Base-by-base conservation (phyloP, 2,797 vertebrate species). In the Scarus forsteni region DNA sequence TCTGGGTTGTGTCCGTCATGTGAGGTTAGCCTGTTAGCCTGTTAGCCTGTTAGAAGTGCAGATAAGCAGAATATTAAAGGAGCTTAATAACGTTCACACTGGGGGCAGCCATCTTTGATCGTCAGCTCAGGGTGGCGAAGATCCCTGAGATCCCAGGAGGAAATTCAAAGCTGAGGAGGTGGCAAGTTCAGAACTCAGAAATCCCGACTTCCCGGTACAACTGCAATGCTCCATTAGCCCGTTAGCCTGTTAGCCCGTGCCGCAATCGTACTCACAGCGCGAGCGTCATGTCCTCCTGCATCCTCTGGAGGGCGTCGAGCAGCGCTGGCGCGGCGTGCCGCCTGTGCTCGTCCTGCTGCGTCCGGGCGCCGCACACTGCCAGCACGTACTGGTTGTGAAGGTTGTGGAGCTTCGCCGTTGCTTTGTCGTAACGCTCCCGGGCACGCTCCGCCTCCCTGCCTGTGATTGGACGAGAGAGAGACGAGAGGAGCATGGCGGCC, bases 281-380 rank as follows among this genome's bases (percentile, higher is more conserved):
- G 34, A 95, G 96, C 46, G 97, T 96, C 97, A 99, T 99, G 92
- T 99, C 98, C 92, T 99, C 97, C 90, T 99, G 96, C 97, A 99
- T 99, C 89, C 95, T 96, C 83, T 99, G 97, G 59, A 99, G 87
- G 0, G 96, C 97, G 66, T 99, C 97, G 8, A 99, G 94, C 62
- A 99, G 94, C 6, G 95, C 90, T 0, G 98, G 98, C 49, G 97
- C 96, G 0, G 95, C 96, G 27, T 86, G 91, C 38, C 96, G 93
- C 0, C 95, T 94, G 87, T 99, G 96, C 40, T 98, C 96, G 43
- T 96, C 96, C 88, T 99, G 97, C 81, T 98, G 96, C 6, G 96
- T 94, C 34, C 95, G 96, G 1, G 97, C 97, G 2, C 96, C 95
- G 75, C 95, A 96, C 76, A 99, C 89, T 0, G 97, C 96, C 82